A percentile compares a stretch with the other conserved stretches of the same genome.
phyloP scores from a whole-genome alignment of 2,113 vertebrate genomes.

The Promerops cafer region DNA sequence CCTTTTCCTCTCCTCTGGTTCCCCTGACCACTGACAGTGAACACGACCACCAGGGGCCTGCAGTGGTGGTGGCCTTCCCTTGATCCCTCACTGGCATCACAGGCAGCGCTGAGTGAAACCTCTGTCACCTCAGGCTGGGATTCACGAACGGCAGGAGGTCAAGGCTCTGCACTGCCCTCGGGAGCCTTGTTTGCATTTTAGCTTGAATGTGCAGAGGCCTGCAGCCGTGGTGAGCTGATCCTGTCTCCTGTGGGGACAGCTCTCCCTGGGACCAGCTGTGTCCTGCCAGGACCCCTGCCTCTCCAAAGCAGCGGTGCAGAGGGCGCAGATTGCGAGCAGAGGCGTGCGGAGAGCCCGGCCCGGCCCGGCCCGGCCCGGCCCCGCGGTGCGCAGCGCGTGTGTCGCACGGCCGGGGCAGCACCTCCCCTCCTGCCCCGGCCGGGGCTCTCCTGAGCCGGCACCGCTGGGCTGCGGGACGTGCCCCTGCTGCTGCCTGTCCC shows the following conservation, averaged over 20 bases:
- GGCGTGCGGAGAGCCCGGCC: background rate
- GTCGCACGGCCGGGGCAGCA: background rate
- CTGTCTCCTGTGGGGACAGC: background rate
- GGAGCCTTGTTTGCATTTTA: background rate
- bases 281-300: background rate
- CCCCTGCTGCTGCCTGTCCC: background rate
- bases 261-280: background rate
- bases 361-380: rapidly evolving
- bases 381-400: rapidly evolving
- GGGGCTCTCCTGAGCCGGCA: background rate
- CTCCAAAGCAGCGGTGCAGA: rapidly evolving
- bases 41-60: too few species aligned
- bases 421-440: too few species aligned
- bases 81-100: rapidly evolving
- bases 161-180: background rate
- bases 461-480: rapidly evolving
- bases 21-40: background rate
- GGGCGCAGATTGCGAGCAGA: background rate
- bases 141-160: rapidly evolving
- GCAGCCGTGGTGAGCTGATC: background rate
- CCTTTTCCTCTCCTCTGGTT: background rate
- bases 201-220: background rate
- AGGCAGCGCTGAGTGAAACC: rapidly evolving
- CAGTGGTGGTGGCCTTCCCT: rapidly evolving
- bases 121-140: background rate